A percentile compares a stretch with the other conserved stretches of the same genome.
These are phyloP conservation scores for Neoarius graeffei DNA, from an alignment of 2,113 vertebrate species.

Conservation along the genomic window DNA sequence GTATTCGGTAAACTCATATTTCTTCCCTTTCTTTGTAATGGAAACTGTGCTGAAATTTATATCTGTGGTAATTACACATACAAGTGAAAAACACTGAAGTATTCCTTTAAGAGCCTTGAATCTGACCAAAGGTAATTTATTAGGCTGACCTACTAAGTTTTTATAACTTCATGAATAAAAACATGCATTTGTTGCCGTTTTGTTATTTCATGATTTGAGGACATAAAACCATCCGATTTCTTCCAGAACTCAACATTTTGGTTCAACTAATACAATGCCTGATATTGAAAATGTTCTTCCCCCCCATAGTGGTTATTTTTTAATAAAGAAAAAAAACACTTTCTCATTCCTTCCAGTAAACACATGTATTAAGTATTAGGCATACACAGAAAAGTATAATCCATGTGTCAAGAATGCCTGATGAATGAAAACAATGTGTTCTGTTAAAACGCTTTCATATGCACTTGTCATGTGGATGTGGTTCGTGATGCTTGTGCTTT, in stretches of 20 bases:
- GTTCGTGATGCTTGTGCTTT: background rate
- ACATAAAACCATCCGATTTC: background rate
- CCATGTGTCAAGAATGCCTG: slow-evolving; percentile 1
- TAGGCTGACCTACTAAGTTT: background rate
- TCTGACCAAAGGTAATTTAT: background rate
- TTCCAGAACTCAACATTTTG: background rate
- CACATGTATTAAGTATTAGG: background rate
- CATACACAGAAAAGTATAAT: background rate
- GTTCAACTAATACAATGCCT: background rate
- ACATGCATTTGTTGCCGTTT: background rate
- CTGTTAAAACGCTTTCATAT: slow-evolving; percentile 26
- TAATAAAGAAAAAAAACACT: background rate
- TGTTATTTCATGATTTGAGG: background rate
- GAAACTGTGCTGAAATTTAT: background rate
- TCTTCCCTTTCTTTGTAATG: background rate
- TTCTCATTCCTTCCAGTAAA: background rate
- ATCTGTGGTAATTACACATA: background rate
- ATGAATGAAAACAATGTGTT: slow-evolving; percentile 25
- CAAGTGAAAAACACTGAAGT: background rate
- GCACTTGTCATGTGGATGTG: slow-evolving; percentile 26
- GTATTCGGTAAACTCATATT: background rate
- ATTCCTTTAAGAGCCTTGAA: background rate
- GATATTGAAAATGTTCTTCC: background rate
- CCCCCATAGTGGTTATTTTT: background rate
- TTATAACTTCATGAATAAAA: background rate